phyloP scores from a whole-genome alignment of 1,140 invertebrate species.

The Habropoda laboriosa region DNA sequence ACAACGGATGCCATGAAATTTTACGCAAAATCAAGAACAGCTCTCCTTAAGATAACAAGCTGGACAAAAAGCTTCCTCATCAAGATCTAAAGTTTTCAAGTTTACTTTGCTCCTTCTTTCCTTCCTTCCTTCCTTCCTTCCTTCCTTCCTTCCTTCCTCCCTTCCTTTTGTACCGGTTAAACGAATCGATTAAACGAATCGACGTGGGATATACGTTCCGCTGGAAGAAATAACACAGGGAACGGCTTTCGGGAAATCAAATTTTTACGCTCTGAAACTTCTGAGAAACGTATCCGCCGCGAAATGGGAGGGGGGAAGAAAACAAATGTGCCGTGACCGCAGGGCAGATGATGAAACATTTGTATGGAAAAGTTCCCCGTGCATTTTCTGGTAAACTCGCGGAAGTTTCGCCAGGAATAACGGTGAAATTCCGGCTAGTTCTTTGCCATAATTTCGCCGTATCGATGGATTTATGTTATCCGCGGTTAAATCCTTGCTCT shows the following conservation, averaged over 20 bases:
- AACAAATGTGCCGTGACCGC: slow-evolving; percentile 29
- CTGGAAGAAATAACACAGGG: neutral
- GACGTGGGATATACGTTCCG: neutral
- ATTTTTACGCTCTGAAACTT: slow-evolving; percentile 24
- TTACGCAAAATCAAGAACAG: too few species aligned
- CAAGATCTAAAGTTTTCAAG: neutral
- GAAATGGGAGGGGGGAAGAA: neutral
- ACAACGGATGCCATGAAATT: neutral
- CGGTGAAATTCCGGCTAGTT: neutral
- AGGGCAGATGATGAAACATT: slow-evolving; percentile 28
- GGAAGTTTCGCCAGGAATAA: neutral
- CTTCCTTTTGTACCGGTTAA: neutral
- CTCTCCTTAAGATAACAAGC: too few species aligned
- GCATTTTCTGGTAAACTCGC: neutral
- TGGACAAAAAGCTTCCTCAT: too few species aligned
- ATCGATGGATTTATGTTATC: slow-evolving; percentile 33
- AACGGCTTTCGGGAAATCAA: neutral
- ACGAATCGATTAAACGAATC: slow-evolving; percentile 20
- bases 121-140: neutral
- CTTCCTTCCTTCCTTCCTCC: too few species aligned
- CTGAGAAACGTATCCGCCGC: neutral
- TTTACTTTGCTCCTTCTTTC: neutral
- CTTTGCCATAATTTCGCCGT: slow-evolving; percentile 21
- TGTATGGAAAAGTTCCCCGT: slow-evolving; percentile 12
- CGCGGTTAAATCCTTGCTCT: neutral